Evolutionary conservation across 2,888 invertebrate species (phyloP), one percentile per base, ranked within the genome.

Genomic region (Ophioninae sp.): DNA sequence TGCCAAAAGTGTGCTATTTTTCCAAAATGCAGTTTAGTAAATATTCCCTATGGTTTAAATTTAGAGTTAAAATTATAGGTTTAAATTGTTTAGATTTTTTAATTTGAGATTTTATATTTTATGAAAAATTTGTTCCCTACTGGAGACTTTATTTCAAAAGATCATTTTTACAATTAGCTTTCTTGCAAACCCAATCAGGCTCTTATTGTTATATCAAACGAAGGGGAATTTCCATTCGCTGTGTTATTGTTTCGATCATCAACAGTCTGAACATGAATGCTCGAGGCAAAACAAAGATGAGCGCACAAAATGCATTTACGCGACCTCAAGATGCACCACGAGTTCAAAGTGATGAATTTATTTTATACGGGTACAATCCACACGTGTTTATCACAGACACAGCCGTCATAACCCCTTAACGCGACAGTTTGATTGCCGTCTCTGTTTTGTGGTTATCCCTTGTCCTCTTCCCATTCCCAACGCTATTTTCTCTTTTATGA

Each of bases 401-500:
- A 44, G 41, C 30, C 23, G 23, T 63, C 17, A 37, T 22, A 39
- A 23, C 17, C 67, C 72, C 44, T 73, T 73, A 68, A 39, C 73
- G 20, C 56, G 20, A 56, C 41, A 78, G 68, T 30, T 20, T 71
- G 39, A 81, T 68, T 73, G 64, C 13, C 22, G 61, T 68, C 68
- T 51, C 69, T 68, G 74, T 80, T 69, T 80, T 44, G 68, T 74
- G 51, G 51, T 56, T 56, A 64, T 65, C 58, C 71, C 71, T 65
- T 74, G 37, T 37, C 61, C 44, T 69, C 75, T 51, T 51, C 51
- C 51, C 51, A 51, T 63, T 61, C 63, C 37, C 37, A 68, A 13
- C 64, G n/a, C 64, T 51, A 17, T 61, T 30, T 69, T n/a, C 41
- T n/a, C 10, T 39, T 76, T 56, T 44, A 20, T 61, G 9, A 61